Conservation (phyloP, 2,113 vertebrate genomes). For the Rousettus leschenaultii region DNA sequence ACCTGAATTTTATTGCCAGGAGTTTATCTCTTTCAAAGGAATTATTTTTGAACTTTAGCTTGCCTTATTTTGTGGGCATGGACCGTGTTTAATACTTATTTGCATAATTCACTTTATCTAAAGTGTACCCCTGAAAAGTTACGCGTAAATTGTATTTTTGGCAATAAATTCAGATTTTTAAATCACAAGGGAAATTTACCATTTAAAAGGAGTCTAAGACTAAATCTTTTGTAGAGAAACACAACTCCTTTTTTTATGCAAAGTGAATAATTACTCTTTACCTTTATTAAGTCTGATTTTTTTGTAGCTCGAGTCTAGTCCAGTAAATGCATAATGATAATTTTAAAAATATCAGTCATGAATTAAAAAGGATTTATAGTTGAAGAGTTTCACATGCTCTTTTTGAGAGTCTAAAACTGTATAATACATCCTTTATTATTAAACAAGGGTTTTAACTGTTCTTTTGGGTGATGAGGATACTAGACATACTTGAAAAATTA, state of each 20-base stretch:
- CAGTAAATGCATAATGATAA: not conserved
- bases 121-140: not conserved
- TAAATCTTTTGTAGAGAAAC: constrained; percentile 18
- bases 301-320: not conserved
- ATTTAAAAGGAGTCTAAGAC: not conserved
- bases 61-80: not conserved
- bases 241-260: constrained; percentile 1
- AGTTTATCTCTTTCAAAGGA: constrained; percentile 40
- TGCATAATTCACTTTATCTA: not conserved
- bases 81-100: not conserved
- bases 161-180: constrained; percentile 41
- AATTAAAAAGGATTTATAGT: constrained; percentile 34
- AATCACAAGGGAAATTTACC: constrained; percentile 2
- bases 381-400: constrained; percentile 10
- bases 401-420: not conserved
- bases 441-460: constrained; percentile 26
- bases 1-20: constrained; percentile 52
- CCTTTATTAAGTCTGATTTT: not conserved
- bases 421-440: not conserved
- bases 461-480: not conserved
- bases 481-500: not conserved
- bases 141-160: constrained; percentile 34
- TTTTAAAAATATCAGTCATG: constrained; percentile 3
- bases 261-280: not conserved
- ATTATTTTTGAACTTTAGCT: constrained; percentile 46